Base-by-base conservation (phyloP, 2,888 invertebrate species). In the Panzeria rudis region DNA sequence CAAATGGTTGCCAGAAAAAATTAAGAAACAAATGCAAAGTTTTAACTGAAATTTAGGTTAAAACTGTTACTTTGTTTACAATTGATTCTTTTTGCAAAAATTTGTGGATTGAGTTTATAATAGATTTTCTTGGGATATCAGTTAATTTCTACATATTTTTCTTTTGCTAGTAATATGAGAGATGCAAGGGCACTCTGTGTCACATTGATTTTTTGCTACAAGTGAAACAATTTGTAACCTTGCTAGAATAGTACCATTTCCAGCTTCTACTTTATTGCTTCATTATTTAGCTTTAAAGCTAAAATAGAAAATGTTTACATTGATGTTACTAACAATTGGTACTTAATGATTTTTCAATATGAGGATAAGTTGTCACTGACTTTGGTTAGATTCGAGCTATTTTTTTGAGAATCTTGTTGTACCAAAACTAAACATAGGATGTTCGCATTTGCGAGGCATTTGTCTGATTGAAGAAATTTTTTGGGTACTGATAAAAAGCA, bases 361-460 rank as follows among this genome's bases (percentile, higher is more conserved):
- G 92, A 92, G 91, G 92, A 89, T 87, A 88, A 86, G 88, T 41
- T 86, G 87, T 85, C 81, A 89, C 90, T 91, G 91, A 91, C 87
- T 83, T 83, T 88, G 88, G 89, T 90, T 88, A 88, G 88, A 89
- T 87, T 87, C 86, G 78, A 88, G 15, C 90, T 91, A 91, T 92
- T 90, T 89, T 92, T 92, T 91, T 90, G 80, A 72, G 66, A 75
- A 44, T 83, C 62, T 79, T 71, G 64, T 47, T 80, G 8, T 71
- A 59, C 79, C 75, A 84, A 72, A 80, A 85, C 69, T 75, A 52
- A 79, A 85, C 78, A 76, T 35, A 87, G 82, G 92, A 91, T 92
- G 91, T 89, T 91, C 91, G 91, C 92, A 87, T 89, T 89, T 81
- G 90, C 92, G 91, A 91, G 91, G 91, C 91, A 91, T 92, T 92